Evolutionary conservation across 2,888 invertebrate genomes (phyloP), one percentile per base, ranked within the genome.

Genomic region (Clanis bilineata): DNA sequence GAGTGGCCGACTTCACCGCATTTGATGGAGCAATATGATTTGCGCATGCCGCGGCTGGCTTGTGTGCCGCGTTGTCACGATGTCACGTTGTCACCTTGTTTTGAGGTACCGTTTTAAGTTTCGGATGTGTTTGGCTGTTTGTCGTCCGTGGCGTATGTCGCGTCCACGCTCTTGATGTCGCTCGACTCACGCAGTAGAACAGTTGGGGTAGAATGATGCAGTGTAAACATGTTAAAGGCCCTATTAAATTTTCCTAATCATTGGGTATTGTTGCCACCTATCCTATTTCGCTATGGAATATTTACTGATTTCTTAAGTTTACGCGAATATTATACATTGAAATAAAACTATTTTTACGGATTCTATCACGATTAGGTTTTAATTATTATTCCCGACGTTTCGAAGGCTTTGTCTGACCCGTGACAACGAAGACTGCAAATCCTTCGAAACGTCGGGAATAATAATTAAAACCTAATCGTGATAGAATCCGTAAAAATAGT

Each of bases 1-100:
- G 90, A 89, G 90, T 89, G 91, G 83, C 91, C 90, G 90, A 90
- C 89, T 71, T 89, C 91, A 91, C 92, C 88, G 91, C 92, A 92
- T 90, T 90, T 74, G 86, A 86, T 90, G 90, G 90, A 89, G 85
- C 87, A 86, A 87, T 90, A 83, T 91, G 83, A 83, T 90, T 91
- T 90, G 90, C 90, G 92, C 92, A 92, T 92, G 92, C 82, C 84
- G 85, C 83, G 82, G 84, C 87, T 88, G 88, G 86, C 86, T 90
- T 88, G 79, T 90, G 86, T 90, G 86, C 88, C 82, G 84, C 88
- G 90, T 86, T 87, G n/a, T n/a, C 36, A 36, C 36, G 36, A 10
- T 89, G 82, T 83, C 77, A 77, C 85, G 85, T 87, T 85, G 82
- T 80, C 36, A 36, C 36, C 36, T 36, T 77, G 84, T 86, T 80